Base-by-base conservation (phyloP, 2,113 vertebrate genomes). In the Gyps fulvus region DNA sequence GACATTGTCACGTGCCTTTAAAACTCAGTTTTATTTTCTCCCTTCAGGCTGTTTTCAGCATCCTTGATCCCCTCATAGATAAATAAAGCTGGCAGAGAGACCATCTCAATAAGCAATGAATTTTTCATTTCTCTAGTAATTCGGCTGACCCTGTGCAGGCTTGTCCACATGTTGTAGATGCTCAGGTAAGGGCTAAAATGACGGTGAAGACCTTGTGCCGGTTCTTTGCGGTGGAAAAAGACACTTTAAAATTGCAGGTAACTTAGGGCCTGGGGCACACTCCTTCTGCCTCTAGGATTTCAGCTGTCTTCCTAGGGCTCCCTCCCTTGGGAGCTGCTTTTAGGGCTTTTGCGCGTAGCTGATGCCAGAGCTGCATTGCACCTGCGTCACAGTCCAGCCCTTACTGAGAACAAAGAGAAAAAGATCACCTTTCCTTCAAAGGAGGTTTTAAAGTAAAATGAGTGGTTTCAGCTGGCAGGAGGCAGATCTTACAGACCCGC, bases 11-110 rank as follows among this genome's bases (percentile, higher is more conserved):
- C 29, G 52, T 36, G 54, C 58, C 59, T 87, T 88, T 62, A 80
- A 96, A 93, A 88, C 36, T 58, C 55, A n/a, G 31, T 88, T 95
- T 94, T 8, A 25, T 93, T 84, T 76, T 95, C 66, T 88, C 43
- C 71, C 87, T 88, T 32, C 21, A 77, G 83, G 89, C 47, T 92
- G 11, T 85, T 96, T 84, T 72, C 47, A 67, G 66, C 57, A 77
- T 85, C 27, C 70, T 94, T 57, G 54, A 61, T 87, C 54, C 10
- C 25, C 49, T 77, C 17, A 18, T 29, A 82, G 57, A 57, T 84
- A 83, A 91, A 93, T 22, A 32, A 79, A 80, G 22, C 78, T 90
- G 78, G 40, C 88, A 85, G 87, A 92, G 42, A 80, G 42, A 91
- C 47, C 50, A 81, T 27, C 77, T 79, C 54, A n/a, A 76, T 29